Base-by-base conservation (phyloP, 2,113 vertebrate species). In the Burhinus oedicnemus region DNA sequence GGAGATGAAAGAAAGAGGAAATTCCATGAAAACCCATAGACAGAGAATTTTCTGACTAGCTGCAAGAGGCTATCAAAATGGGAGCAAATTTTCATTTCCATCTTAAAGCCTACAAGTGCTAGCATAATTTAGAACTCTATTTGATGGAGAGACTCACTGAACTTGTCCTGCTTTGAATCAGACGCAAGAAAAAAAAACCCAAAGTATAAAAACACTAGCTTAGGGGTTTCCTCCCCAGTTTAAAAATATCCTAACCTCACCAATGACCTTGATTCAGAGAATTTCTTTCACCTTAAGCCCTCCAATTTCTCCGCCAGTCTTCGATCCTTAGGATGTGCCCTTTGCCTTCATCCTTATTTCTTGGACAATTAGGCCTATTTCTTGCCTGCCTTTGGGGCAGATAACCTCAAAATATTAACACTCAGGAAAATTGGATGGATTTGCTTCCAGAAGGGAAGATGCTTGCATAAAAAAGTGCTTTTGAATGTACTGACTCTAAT, bases 321-420 rank as follows among this genome's bases (percentile, higher is more conserved):
- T 95, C 95, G 91, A 5, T 89, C 47, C 90, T 91, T 36, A 89
- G 60, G 29, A 85, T 93, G 51, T 97, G 60, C 85, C 66, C 65
- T 96, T 68, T 96, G 77, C 80, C 92, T 95, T 97, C 74, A 65
- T 65, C 40, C 72, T 93, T 65, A 61, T 55, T 95, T 92, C 47
- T 90, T 52, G 90, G 76, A 85, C 36, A 95, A 85, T 82, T 92
- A 36, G 22, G 76, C 78, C 38, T 71, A n/a, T 91, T 96, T 87
- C 91, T 87, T 87, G 76, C 64, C 89, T 89, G 87, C 44, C 36
- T 97, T 71, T 82, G 69, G 47, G 64, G 25, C 16, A 69, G 64
- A 74, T 62, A 84, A 81, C 38, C 34, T 83, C 70, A 82, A 87
- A 94, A 74, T 78, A 27, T 27, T 84, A 84, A 44, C 36, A 51